phyloP scores from a whole-genome alignment of 2,797 vertebrate species.

The Gobio occitaniae region DNA sequence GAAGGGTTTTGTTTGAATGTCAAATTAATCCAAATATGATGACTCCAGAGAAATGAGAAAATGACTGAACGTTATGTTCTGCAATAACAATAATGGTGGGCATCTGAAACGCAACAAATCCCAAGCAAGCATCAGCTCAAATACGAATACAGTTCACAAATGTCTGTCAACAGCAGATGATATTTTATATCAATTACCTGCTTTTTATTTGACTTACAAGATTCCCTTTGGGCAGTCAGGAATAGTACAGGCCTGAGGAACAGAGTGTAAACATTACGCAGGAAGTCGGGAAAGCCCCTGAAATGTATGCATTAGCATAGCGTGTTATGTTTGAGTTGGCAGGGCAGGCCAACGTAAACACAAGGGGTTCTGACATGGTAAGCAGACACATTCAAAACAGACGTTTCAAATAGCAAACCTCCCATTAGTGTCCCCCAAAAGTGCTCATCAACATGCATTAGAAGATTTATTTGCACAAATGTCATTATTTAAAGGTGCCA shows the following conservation, averaged over 20 bases:
- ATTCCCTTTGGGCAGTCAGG: conserved; percentile 28
- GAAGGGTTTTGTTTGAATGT: conserved; percentile 1
- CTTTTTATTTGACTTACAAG: conserved; percentile 45
- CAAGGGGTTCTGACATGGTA: conserved; percentile 45
- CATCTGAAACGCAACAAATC: conserved; percentile 21
- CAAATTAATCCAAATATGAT: conserved; percentile 29
- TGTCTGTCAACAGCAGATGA: conserved; percentile 31
- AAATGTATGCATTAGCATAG: conserved; percentile 50
- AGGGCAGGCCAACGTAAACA: conserved; percentile 60
- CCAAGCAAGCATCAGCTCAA: conserved; percentile 45
- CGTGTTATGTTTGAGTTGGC: conserved; percentile 48
- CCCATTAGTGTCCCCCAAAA: conserved; percentile 4
- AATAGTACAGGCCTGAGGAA: conserved; percentile 35
- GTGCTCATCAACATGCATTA: background rate
- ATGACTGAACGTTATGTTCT: background rate
- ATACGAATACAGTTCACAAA: conserved; percentile 36
- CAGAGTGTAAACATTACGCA: conserved; percentile 36
- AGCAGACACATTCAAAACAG: conserved; percentile 43
- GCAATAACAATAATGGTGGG: conserved; percentile 24
- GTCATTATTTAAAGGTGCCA: background rate
- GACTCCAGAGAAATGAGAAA: background rate
- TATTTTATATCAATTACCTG: conserved; percentile 45
- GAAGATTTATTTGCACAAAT: background rate
- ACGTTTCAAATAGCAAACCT: conserved; percentile 25
- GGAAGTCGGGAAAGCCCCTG: conserved; percentile 38